Evolutionary conservation across 2,797 vertebrate species (phyloP), one percentile per base, ranked within the genome.

Genomic region (Erpetoichthys calabaricus): DNA sequence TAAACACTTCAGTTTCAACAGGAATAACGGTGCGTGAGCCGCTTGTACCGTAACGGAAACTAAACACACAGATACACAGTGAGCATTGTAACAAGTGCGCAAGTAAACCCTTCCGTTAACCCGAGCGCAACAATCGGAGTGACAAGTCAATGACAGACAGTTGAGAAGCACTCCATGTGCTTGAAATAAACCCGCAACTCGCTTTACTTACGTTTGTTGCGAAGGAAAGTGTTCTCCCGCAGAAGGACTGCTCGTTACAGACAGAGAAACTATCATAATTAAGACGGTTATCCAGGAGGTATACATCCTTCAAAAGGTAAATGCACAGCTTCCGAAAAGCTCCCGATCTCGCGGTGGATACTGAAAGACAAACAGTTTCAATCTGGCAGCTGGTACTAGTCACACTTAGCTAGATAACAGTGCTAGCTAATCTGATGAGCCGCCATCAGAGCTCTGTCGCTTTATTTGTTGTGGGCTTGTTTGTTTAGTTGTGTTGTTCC

Each of bases 171-270:
- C 59, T 55, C 50, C 51, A 3, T 42, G 47, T 5, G 44, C 59
- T 50, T 5, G 7, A 64, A 68, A 74, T 72, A 1, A 7, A 41
- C 58, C 51, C 25, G 25, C 53, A 45, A 41, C 53, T 54, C 5
- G 44, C 50, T 47, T 41, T 77, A 97, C 94, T 94, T 83, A 97
- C 94, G 89, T 88, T 76, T 83, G 78, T 66, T 89, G 77, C 4
- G 89, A 84, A 8, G 94, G 94, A 64, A 98, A 98, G 65, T 80
- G 81, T 70, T 92, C 89, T 69, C 87, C 88, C 44, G 87, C 84
- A 62, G 83, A 77, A 68, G 72, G 77, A 42, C 67, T 53, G 64
- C 80, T 71, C 65, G 84, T 76, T 67, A 75, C 60, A 60, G 80
- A 75, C 55, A 80, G 76, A 67, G 89, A 78, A 73, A 93, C 73